Evolutionary conservation across 1,140 invertebrate genomes (phyloP).

Genomic region (Dinoponera quadriceps): DNA sequence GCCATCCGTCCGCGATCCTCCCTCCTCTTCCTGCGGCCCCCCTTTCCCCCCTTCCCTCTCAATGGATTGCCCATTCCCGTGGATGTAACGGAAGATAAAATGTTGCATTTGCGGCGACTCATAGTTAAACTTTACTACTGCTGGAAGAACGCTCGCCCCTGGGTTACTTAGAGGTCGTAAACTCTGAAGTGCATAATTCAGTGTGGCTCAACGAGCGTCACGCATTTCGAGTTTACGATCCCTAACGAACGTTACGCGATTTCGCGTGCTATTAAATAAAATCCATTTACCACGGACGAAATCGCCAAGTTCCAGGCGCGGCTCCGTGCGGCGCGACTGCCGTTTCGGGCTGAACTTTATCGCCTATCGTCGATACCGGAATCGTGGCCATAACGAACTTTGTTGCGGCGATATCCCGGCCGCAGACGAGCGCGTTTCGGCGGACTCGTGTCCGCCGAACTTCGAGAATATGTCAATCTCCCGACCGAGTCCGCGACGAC

Average conservation of each 20-base stretch:
- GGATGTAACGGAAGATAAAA: constrained; percentile 39
- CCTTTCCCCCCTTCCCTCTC: too few species aligned
- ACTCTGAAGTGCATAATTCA: constrained; percentile 62
- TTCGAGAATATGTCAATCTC: not conserved
- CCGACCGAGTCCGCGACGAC: too few species aligned
- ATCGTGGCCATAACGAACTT: constrained; percentile 27
- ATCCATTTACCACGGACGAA: constrained; percentile 56
- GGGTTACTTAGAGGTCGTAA: constrained; percentile 62
- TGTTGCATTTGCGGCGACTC: constrained; percentile 21
- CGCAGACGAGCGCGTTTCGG: not conserved
- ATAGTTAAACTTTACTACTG: constrained; percentile 47
- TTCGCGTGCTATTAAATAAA: constrained; percentile 59
- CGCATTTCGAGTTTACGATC: constrained; percentile 63
- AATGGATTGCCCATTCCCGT: too few species aligned
- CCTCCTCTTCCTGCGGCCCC: too few species aligned
- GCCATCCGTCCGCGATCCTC: constrained; percentile 1
- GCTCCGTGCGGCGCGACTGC: not conserved
- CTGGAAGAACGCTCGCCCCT: constrained; percentile 15
- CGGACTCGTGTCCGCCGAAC: not conserved
- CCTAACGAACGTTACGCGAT: constrained; percentile 64
- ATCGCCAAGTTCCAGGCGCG: constrained; percentile 30
- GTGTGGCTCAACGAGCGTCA: constrained; percentile 45
- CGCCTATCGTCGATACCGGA: constrained; percentile 28
- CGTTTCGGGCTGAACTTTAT: constrained; percentile 39
- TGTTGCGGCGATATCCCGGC: not conserved